Percentiles rank a stretch among this genome's conserved stretches.
Evolutionary conservation across 2,113 vertebrate species (phyloP).

Genomic region (Platysteira castanea): DNA sequence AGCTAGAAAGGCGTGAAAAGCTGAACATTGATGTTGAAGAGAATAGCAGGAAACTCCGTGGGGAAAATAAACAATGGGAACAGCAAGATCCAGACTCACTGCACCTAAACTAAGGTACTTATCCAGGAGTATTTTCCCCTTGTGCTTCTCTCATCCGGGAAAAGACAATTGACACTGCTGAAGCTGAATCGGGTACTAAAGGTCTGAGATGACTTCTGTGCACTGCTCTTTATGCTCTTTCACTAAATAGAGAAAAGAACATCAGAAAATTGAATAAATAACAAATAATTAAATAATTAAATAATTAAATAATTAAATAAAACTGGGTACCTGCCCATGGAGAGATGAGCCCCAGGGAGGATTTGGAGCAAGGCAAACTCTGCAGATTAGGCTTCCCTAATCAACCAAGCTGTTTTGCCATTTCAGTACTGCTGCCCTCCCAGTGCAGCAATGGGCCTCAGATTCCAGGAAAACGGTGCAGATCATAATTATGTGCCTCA

Average conservation of each 20-base stretch:
- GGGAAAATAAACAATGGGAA: neutral
- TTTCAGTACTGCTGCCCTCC: neutral
- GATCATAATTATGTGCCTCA: neutral
- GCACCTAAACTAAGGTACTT: neutral
- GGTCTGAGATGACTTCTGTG: neutral
- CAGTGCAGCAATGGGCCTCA: neutral
- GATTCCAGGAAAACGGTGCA: neutral
- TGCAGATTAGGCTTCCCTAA: accelerated
- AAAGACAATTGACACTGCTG: neutral
- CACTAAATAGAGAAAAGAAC: neutral
- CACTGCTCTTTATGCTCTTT: neutral
- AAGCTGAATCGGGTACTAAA: neutral
- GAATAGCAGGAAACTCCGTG: neutral
- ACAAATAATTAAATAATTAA: neutral
- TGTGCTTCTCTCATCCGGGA: neutral
- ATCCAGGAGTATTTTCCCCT: neutral
- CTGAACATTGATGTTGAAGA: neutral
- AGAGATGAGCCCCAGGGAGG: neutral
- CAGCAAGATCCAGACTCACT: neutral
- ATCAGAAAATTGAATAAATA: neutral
- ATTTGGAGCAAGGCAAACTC: neutral
- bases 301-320: neutral
- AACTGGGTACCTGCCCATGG: neutral
- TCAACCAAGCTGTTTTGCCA: neutral
- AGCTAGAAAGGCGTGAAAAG: neutral